Percentiles rank a stretch among this genome's conserved stretches.
Conservation (phyloP, 2,888 invertebrate genomes). For the Nebria salina region DNA sequence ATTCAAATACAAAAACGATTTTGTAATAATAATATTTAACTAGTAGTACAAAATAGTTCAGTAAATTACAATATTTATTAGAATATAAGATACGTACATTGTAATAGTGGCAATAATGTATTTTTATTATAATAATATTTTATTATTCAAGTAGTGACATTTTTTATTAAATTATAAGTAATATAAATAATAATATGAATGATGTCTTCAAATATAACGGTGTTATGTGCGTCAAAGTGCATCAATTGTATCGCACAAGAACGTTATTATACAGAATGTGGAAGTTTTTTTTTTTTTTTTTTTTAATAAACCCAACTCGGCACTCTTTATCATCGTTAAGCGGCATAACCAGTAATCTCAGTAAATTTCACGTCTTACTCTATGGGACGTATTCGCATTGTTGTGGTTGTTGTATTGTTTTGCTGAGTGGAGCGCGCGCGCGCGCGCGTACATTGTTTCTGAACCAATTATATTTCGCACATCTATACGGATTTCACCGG, state of each 20-base stretch:
- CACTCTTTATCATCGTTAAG: neutral
- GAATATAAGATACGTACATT: neutral
- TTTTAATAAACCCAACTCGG: neutral
- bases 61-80: slow-evolving; percentile 6
- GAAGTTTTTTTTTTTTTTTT: neutral
- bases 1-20: neutral
- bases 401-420: slow-evolving; percentile 19
- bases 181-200: neutral
- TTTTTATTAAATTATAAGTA: neutral
- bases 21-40: neutral
- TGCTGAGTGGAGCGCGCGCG: slow-evolving; percentile 24
- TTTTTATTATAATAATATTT: neutral
- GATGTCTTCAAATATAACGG: neutral
- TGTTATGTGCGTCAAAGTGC: slow-evolving; percentile 1
- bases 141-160: neutral
- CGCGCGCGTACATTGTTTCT: slow-evolving; percentile 33
- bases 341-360: neutral
- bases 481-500: slow-evolving; percentile 28
- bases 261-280: neutral
- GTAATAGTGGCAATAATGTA: neutral
- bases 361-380: neutral
- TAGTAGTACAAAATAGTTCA: neutral
- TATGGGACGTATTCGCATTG: neutral
- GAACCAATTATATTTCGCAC: slow-evolving; percentile 40
- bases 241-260: neutral